Conservation (phyloP, 2,888 invertebrate genomes). For the Selenia dentaria region DNA sequence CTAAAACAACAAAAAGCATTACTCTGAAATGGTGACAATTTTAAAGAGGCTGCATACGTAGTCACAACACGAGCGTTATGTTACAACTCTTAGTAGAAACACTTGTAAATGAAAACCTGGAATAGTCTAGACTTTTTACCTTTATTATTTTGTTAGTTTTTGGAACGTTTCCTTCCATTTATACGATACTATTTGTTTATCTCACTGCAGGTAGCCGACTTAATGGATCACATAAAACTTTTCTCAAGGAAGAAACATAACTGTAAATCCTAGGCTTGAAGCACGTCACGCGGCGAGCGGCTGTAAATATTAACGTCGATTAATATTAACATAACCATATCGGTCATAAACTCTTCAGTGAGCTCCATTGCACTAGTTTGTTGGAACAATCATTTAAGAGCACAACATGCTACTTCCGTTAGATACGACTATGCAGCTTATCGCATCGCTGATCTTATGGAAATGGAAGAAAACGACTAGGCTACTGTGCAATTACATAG, state of each 20-base stretch:
- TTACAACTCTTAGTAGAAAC: too few relatives aligned
- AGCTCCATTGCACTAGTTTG: conserved; percentile 38
- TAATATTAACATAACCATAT: conserved; percentile 9
- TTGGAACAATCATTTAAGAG: conserved; percentile 34
- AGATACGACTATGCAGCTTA: conserved; percentile 21
- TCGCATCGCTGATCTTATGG: conserved; percentile 25
- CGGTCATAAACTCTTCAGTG: background rate
- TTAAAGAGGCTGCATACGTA: too few relatives aligned
- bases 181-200: too few relatives aligned
- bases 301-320: conserved; percentile 8
- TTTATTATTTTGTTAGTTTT: too few relatives aligned
- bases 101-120: too few relatives aligned
- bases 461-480: conserved; percentile 2
- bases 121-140: too few relatives aligned
- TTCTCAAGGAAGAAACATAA: conserved; percentile 6
- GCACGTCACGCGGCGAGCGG: background rate
- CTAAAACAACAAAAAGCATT: too few relatives aligned
- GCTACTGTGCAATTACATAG: background rate
- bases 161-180: too few relatives aligned
- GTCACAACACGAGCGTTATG: too few relatives aligned
- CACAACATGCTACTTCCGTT: conserved; percentile 31
- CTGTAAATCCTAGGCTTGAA: background rate
- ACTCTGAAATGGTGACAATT: too few relatives aligned
- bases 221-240: too few relatives aligned
- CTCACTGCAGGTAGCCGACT: too few relatives aligned